Evolutionary conservation across 2,888 invertebrate genomes (phyloP), one percentile per base, ranked within the genome.

Genomic region (Ophion ellenae): DNA sequence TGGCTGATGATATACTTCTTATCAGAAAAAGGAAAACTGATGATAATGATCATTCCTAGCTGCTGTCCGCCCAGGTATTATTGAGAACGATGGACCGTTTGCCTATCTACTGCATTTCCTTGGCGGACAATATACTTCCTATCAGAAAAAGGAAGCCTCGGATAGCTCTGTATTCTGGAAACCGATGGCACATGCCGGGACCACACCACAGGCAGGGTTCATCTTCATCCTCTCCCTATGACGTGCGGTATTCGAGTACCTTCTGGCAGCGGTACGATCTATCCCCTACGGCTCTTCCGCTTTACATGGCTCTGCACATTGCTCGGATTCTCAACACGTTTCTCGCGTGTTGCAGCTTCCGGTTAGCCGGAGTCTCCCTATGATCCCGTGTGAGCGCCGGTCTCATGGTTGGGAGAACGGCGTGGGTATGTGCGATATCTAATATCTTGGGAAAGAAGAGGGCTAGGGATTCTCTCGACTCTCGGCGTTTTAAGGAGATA

Each of bases 51-150:
- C 36, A 24, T 71, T 81, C n/a, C 45, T 40, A 40, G 28, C 57
- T 40, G 47, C 76, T 70, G 24, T 24, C 28, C 14, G 36, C 64
- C 64, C 57, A 32, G 40, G 64, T 11, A 17, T 57, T 32, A 53
- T 74, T 20, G 45, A 20, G 75, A 64, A 79, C 59, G 66, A 76
- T 76, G 20, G 64, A 32, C 69, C 9, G 40, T 45, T 47, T 24
- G 61, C 40, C 71, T 32, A 63, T 64, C 69, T 36, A 80, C 59
- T 69, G 84, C 87, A 87, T 87, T 89, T 88, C 88, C 63, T 90
- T 88, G 81, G 81, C 83, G 82, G 85, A 86, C 64, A 71, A 78
- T 85, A 75, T 78, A 28, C 64, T 64, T 79, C n/a, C 32, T 32
- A 32, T 32, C 4, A 32, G 32, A 32, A 32, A 75, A 78, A 76